These are phyloP conservation scores for Calephelis perditalis DNA, from an alignment of 2,888 invertebrate species.

Conservation along the genomic window DNA sequence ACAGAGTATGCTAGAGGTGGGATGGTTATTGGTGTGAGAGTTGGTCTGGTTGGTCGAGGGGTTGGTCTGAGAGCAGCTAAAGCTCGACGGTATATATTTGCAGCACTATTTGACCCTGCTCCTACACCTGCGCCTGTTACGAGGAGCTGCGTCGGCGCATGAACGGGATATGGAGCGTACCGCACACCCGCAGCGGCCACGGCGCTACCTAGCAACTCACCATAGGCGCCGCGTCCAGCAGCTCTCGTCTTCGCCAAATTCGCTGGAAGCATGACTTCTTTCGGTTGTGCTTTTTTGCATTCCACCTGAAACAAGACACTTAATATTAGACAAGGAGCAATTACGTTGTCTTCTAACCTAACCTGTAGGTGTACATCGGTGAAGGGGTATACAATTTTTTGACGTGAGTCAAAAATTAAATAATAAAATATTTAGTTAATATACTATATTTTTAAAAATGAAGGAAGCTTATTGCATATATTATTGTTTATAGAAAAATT, in stretches of 20 bases:
- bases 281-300: conserved; percentile 99
- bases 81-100: conserved; percentile 63
- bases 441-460: too few species aligned
- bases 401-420: too few species aligned
- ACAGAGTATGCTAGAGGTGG: conserved; percentile 71
- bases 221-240: conserved; percentile 96
- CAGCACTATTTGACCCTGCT: conserved; percentile 51
- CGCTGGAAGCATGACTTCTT: conserved; percentile 99
- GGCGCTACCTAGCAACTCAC: conserved; percentile 95
- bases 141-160: conserved; percentile 69
- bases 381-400: too few species aligned
- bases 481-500: too few species aligned
- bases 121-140: conserved; percentile 59
- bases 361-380: too few species aligned
- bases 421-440: too few species aligned
- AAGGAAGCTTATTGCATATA: too few species aligned
- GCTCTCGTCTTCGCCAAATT: conserved; percentile 97
- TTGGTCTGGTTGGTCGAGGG: conserved; percentile 56
- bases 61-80: conserved; percentile 64
- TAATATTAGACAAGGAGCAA: background rate
- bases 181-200: conserved; percentile 78
- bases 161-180: conserved; percentile 81
- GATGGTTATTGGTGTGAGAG: conserved; percentile 58
- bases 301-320: conserved; percentile 88
- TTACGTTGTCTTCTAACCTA: background rate